These are phyloP conservation scores for Pantherophis vulpinus DNA, from an alignment of 2,797 vertebrate species.

Conservation along the genomic window DNA sequence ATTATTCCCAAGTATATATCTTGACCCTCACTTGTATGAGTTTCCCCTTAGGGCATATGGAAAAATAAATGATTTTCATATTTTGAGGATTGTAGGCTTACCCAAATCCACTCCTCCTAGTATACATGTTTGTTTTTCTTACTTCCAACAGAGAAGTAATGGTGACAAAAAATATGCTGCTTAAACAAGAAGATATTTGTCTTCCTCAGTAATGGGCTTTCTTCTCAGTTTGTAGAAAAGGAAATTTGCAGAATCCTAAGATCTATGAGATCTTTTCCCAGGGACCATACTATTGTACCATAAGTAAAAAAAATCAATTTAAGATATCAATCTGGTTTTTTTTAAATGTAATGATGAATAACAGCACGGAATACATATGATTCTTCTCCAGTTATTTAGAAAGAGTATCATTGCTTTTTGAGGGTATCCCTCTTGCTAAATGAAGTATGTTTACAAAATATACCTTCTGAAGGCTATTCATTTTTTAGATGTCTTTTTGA, in stretches of 20 bases:
- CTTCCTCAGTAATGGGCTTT: not conserved
- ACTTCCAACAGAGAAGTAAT: not conserved
- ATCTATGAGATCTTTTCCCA: not conserved
- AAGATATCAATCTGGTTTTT: not conserved
- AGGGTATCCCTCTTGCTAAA: not conserved
- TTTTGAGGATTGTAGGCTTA: not conserved
- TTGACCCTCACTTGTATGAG: not conserved
- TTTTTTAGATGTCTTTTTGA: not conserved
- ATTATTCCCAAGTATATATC: not conserved
- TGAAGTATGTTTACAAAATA: not conserved
- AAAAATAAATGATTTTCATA: not conserved
- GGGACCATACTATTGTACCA: not conserved
- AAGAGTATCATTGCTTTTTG: not conserved
- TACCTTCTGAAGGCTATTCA: not conserved
- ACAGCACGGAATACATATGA: not conserved
- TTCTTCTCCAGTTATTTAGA: not conserved
- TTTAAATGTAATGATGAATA: not conserved
- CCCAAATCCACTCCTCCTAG: not conserved
- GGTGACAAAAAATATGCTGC: not conserved
- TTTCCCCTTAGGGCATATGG: not conserved
- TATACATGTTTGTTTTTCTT: not conserved
- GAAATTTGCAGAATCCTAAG: not conserved
- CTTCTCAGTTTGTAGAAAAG: not conserved
- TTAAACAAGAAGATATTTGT: not conserved
- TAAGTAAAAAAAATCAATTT: not conserved